Conservation (phyloP, 2,797 vertebrate genomes). For the Valencia hispanica region DNA sequence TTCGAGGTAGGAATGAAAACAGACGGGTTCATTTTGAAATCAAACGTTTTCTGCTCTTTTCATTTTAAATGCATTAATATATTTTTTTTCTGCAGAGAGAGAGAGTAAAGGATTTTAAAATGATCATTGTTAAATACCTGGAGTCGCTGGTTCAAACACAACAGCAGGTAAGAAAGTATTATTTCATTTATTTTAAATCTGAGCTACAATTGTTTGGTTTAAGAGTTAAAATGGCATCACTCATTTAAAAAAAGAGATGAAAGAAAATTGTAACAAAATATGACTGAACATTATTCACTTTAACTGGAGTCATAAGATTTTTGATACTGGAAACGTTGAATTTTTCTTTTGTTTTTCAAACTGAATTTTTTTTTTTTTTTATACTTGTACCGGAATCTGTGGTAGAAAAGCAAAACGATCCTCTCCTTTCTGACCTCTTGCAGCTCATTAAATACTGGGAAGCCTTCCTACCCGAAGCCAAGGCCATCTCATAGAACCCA, state of each 20-base stretch:
- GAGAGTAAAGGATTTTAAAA: constrained; percentile 97
- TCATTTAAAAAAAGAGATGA: not conserved
- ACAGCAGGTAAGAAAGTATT: constrained; percentile 86
- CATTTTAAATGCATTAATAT: not conserved
- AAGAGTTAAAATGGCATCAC: not conserved
- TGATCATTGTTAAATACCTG: constrained; percentile 94
- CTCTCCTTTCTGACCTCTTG: constrained; percentile 7
- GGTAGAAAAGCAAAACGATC: not conserved
- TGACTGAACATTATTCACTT: no score
- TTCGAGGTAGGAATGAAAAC: constrained; percentile 89
- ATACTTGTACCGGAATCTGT: not conserved
- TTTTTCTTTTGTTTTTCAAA: not conserved
- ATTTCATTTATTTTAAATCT: not conserved
- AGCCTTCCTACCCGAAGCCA: constrained; percentile 97
- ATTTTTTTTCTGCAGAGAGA: constrained; percentile 84
- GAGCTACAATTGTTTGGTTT: not conserved
- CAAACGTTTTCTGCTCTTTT: not conserved
- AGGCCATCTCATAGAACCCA: constrained; percentile 90
- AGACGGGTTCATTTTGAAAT: not conserved
- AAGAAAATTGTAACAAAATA: not conserved
- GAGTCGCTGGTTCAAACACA: constrained; percentile 97
- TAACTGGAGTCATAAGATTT: not conserved
- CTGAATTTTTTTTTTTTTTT: not conserved
- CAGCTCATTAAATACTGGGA: constrained; percentile 99
- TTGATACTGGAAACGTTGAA: no score